Conservation (phyloP, 2,797 vertebrate genomes). For the Pogonophryne albipinna region DNA sequence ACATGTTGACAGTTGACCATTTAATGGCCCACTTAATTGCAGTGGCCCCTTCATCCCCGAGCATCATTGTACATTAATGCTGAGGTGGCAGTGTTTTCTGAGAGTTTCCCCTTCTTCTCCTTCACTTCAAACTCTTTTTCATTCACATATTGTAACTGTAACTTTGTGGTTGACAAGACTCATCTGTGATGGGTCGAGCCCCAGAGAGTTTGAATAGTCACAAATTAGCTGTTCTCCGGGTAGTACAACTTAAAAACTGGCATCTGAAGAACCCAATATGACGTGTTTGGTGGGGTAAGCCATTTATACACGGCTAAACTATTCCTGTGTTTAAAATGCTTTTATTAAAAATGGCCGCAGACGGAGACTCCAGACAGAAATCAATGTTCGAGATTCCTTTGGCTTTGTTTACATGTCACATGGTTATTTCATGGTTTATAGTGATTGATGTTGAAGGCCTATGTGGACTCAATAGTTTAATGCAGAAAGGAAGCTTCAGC, state of each 20-base stretch:
- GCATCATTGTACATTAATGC: conserved; percentile 81
- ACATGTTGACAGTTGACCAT: conserved; percentile 88
- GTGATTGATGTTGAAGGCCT: conserved; percentile 64
- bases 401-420: conserved; percentile 62
- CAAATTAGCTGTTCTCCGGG: conserved; percentile 29
- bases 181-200: conserved; percentile 33
- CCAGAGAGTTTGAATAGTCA: conserved; percentile 31
- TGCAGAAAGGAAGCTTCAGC: conserved; percentile 56
- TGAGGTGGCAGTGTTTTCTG: conserved; percentile 59
- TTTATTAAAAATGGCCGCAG: conserved; percentile 56
- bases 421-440: conserved; percentile 55
- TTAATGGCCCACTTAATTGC: conserved; percentile 86
- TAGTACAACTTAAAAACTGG: conserved; percentile 39
- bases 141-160: conserved; percentile 20
- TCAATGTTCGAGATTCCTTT: conserved; percentile 53
- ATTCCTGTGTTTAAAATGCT: conserved; percentile 52
- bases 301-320: conserved; percentile 55
- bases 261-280: conserved; percentile 55
- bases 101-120: conserved; percentile 9
- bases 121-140: conserved; percentile 40
- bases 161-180: conserved; percentile 35
- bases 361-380: conserved; percentile 51
- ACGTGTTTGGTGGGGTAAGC: conserved; percentile 44
- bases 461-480: conserved; percentile 65
- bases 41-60: conserved; percentile 73